These are phyloP conservation scores for Erebia ligea DNA, from an alignment of 2,888 invertebrate species.

Conservation along the genomic window DNA sequence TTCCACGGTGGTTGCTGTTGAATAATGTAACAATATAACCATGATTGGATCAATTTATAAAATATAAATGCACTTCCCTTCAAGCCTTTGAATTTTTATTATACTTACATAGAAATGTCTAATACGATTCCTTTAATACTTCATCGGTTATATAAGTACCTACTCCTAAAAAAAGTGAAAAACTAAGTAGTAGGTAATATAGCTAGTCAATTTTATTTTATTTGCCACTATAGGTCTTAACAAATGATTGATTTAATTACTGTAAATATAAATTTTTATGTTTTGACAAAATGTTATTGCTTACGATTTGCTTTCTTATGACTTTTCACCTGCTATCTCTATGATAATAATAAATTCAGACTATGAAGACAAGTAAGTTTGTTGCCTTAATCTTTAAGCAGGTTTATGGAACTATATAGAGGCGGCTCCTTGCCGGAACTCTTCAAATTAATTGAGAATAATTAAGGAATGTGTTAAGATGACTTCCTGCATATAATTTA, in stretches of 20 bases:
- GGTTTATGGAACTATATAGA: neutral
- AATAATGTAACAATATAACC: conserved; percentile 46
- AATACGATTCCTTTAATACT: neutral
- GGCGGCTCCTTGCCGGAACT: neutral
- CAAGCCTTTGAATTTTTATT: neutral
- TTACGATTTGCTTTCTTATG: neutral
- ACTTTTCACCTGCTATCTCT: neutral
- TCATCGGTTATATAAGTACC: neutral
- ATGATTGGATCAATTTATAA: conserved; percentile 41
- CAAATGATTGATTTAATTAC: no score
- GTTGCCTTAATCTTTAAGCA: neutral
- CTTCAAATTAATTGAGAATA: neutral
- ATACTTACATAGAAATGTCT: neutral
- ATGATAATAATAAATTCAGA: neutral
- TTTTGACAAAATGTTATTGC: no score
- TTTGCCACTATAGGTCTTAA: no score
- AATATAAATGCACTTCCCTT: conserved; percentile 34
- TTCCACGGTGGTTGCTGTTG: conserved; percentile 44
- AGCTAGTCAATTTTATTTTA: no score
- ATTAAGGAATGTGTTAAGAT: neutral
- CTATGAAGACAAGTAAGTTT: neutral
- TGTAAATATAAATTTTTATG: no score
- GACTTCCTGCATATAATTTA: neutral
- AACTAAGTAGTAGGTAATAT: no score
- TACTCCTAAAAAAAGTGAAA: no score